These are phyloP conservation scores for Gonatopus flavifemur DNA, from an alignment of 1,140 invertebrate genomes.

Conservation along the genomic window DNA sequence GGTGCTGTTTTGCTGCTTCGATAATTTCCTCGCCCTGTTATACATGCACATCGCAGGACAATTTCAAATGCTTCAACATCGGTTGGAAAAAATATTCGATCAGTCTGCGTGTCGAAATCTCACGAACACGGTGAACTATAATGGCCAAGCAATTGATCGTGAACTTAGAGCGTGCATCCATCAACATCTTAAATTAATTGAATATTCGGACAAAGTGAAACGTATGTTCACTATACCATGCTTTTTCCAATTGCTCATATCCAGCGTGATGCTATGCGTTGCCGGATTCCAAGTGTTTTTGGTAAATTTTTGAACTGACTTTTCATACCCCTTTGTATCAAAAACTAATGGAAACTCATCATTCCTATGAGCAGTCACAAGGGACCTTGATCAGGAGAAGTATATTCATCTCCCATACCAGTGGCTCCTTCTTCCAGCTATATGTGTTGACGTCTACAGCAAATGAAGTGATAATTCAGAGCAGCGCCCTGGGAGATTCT, in stretches of 20 bases:
- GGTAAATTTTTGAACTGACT: conserved; percentile 9
- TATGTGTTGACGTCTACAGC: conserved; percentile 18
- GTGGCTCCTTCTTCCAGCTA: conserved; percentile 11
- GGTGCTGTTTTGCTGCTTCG: conserved; percentile 18
- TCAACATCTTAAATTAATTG: conserved; percentile 16
- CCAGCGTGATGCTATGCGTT: conserved; percentile 24
- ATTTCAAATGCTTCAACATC: conserved; percentile 26
- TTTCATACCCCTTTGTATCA: background rate
- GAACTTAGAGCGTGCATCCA: conserved; percentile 19
- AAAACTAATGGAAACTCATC: background rate
- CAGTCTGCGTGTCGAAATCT: background rate
- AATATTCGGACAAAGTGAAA: conserved; percentile 16
- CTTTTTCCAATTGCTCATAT: conserved; percentile 21
- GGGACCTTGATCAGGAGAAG: background rate
- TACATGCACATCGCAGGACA: conserved; percentile 22
- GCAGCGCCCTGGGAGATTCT: conserved; percentile 3
- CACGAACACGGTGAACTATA: background rate
- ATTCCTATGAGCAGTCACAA: conserved; percentile 9
- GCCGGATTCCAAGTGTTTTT: conserved; percentile 24
- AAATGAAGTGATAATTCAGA: conserved; percentile 20
- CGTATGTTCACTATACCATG: conserved; percentile 11
- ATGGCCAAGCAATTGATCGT: background rate
- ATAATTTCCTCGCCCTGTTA: conserved; percentile 20
- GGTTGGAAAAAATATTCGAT: conserved; percentile 6
- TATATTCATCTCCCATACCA: conserved; percentile 16